Conservation (phyloP, 2,797 vertebrate species). For the Tenualosa ilisha region DNA sequence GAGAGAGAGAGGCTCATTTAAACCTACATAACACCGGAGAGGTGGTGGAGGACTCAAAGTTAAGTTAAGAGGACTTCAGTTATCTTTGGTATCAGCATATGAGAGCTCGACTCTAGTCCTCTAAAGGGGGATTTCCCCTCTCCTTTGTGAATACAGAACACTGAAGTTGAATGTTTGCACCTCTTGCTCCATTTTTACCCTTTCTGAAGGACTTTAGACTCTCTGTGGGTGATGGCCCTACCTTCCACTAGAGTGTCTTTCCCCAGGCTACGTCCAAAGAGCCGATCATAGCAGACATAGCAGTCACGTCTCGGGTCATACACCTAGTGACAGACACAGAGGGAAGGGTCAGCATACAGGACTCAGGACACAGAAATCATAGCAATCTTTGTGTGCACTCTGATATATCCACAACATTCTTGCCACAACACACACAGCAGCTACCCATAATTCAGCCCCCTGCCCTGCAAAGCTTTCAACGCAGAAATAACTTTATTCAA, state of each 20-base stretch:
- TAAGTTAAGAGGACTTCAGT: too few relatives aligned
- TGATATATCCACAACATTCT: background rate
- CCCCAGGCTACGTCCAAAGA: conserved; percentile 80
- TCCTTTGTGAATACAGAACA: too few relatives aligned
- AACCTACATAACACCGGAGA: too few relatives aligned
- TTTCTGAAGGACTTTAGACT: background rate
- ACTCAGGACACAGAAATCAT: background rate
- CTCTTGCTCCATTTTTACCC: too few relatives aligned
- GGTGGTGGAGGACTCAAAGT: too few relatives aligned
- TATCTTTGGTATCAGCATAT: too few relatives aligned
- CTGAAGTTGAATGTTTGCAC: too few relatives aligned
- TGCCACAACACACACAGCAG: conserved; percentile 21
- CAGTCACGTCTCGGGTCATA: conserved; percentile 76
- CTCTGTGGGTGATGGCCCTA: conserved; percentile 50
- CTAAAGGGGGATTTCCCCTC: too few relatives aligned
- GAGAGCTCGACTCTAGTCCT: too few relatives aligned
- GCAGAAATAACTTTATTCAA: background rate
- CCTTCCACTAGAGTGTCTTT: conserved; percentile 81
- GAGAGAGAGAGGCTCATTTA: background rate
- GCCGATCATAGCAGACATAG: conserved; percentile 80
- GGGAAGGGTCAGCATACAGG: background rate
- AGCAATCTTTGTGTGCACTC: background rate
- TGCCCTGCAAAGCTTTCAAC: background rate
- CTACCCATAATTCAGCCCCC: background rate
- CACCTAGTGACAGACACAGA: conserved; percentile 68